Evolutionary conservation across 1,140 invertebrate genomes (phyloP).

Genomic region (Acromyrmex charruanus): DNA sequence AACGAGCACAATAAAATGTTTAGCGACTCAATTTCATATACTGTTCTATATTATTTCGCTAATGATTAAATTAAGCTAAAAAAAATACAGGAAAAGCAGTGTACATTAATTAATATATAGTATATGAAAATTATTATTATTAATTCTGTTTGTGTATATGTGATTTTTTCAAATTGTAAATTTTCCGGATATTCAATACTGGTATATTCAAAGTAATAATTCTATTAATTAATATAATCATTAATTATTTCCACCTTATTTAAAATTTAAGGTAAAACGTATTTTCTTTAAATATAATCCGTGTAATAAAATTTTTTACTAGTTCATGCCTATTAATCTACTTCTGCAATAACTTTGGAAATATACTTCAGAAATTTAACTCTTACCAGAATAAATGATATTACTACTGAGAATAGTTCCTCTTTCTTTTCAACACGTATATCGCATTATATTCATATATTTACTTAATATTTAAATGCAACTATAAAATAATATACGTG

Average conservation of each 20-base stretch:
- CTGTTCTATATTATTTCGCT: slow-evolving; percentile 32
- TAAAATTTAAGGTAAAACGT: slow-evolving; percentile 44
- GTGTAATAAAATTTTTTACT: slow-evolving; percentile 25
- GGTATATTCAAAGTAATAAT: neutral
- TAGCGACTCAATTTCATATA: slow-evolving; percentile 22
- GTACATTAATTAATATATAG: slow-evolving; percentile 29
- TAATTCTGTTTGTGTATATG: neutral
- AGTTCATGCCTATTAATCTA: slow-evolving; percentile 32
- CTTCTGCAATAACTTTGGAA: slow-evolving; percentile 27
- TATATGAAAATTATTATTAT: slow-evolving; percentile 30
- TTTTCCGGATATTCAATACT: slow-evolving; percentile 11
- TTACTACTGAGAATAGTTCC: slow-evolving; percentile 9
- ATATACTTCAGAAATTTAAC: slow-evolving; percentile 38
- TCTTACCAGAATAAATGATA: slow-evolving; percentile 23
- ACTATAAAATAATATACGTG: slow-evolving; percentile 28
- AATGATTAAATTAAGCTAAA: slow-evolving; percentile 37
- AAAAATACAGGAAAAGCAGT: slow-evolving; percentile 5
- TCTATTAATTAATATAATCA: slow-evolving; percentile 36
- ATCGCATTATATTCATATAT: slow-evolving; percentile 33
- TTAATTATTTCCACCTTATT: slow-evolving; percentile 3
- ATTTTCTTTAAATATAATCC: slow-evolving; percentile 48
- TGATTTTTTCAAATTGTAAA: slow-evolving; percentile 13
- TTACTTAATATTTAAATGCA: slow-evolving; percentile 30
- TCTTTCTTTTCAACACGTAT: slow-evolving; percentile 4
- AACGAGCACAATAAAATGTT: slow-evolving; percentile 34